phyloP scores from a whole-genome alignment of 2,888 invertebrate genomes.

The Luperina nickerlii region DNA sequence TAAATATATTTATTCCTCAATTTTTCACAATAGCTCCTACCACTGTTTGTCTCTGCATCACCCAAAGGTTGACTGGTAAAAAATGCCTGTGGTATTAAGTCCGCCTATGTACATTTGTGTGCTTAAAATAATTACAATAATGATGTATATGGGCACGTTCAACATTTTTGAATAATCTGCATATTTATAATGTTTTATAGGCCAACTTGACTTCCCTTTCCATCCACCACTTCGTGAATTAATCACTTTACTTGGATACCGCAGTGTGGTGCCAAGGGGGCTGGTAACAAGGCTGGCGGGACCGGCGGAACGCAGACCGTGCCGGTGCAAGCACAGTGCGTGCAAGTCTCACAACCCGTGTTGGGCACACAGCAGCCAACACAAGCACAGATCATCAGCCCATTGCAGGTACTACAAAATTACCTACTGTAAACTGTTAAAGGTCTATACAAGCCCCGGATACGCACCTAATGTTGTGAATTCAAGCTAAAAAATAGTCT shows the following conservation, averaged over 20 bases:
- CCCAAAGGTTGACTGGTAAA: not conserved
- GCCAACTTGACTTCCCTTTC: not conserved
- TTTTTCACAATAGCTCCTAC: not conserved
- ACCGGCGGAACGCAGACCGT: slow-evolving; percentile 82
- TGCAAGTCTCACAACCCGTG: slow-evolving; percentile 93
- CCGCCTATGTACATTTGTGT: not conserved
- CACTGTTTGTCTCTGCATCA: too few relatives aligned
- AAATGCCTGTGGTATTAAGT: not conserved
- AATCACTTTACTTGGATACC: slow-evolving; percentile 8
- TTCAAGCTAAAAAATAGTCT: not conserved
- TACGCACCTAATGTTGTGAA: not conserved
- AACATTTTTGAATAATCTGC: too few relatives aligned
- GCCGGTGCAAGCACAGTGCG: slow-evolving; percentile 92
- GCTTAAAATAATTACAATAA: not conserved
- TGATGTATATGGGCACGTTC: too few relatives aligned
- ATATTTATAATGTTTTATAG: not conserved
- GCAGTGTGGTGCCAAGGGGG: slow-evolving; percentile 83
- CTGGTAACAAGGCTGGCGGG: slow-evolving; percentile 78
- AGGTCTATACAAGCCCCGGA: not conserved
- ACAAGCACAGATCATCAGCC: slow-evolving; percentile 93
- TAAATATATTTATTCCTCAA: not conserved
- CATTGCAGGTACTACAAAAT: slow-evolving; percentile 90
- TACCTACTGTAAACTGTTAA: slow-evolving; percentile 7
- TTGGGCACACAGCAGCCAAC: slow-evolving; percentile 91
- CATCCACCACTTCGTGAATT: not conserved